phyloP scores from a whole-genome alignment of 1,140 invertebrate genomes.

The Drosophila ananassae region DNA sequence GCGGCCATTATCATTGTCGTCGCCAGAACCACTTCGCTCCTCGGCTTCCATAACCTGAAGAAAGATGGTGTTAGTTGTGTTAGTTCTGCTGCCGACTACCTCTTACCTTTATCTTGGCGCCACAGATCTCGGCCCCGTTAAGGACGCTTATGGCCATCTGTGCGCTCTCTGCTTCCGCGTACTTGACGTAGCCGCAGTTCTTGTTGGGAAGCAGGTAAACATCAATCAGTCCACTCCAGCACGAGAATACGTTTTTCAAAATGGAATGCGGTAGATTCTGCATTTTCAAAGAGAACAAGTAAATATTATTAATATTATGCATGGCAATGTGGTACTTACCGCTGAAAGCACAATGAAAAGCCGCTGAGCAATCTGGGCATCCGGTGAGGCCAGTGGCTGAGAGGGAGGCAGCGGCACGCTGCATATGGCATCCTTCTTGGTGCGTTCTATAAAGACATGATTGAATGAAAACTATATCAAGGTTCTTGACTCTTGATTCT shows the following conservation, averaged over 20 bases:
- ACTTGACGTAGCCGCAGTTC: constrained; percentile 96
- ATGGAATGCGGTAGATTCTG: constrained; percentile 91
- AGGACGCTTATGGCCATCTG: constrained; percentile 85
- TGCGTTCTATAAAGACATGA: constrained; percentile 55
- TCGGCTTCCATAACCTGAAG: constrained; percentile 93
- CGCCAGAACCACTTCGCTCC: constrained; percentile 86
- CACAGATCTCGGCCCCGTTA: constrained; percentile 93
- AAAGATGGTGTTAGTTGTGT: neutral
- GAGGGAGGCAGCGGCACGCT: constrained; percentile 89
- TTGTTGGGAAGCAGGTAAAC: constrained; percentile 94
- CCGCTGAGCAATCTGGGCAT: constrained; percentile 85
- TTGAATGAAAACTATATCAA: neutral
- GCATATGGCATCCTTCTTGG: constrained; percentile 84
- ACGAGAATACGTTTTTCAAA: constrained; percentile 94
- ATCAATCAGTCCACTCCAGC: constrained; percentile 97
- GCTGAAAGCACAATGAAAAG: constrained; percentile 81
- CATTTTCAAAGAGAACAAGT: constrained; percentile 87
- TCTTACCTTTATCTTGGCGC: constrained; percentile 86
- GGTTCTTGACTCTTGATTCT: constrained; percentile 27
- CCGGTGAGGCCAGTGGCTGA: constrained; percentile 90
- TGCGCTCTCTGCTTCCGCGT: constrained; percentile 91
- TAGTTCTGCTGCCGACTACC: neutral
- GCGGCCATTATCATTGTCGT: constrained; percentile 73
- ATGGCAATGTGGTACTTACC: constrained; percentile 31
- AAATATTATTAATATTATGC: constrained; percentile 84